Percentiles rank a stretch among this genome's conserved stretches.
Conservation (phyloP, 2,888 invertebrate species). For the Tholera decimalis region DNA sequence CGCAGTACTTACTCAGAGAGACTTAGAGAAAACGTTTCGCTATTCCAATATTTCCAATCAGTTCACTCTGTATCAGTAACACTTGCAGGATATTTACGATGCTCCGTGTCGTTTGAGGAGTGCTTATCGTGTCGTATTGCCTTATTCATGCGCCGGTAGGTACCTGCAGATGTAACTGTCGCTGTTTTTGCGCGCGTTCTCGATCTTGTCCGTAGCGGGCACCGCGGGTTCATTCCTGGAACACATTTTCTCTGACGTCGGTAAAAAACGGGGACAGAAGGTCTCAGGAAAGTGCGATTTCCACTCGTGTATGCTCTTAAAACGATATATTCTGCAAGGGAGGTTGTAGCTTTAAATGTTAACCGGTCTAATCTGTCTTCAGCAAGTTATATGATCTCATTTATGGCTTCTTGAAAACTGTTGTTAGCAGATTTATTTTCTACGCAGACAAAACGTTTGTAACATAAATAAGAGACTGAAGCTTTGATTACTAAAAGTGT, state of each 20-base stretch:
- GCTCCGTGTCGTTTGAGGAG: constrained; percentile 4
- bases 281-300: constrained; percentile 4
- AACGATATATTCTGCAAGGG: neutral
- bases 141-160: constrained; percentile 44
- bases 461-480: no score
- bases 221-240: constrained; percentile 47
- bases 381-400: neutral
- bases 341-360: neutral
- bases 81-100: constrained; percentile 22
- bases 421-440: no score
- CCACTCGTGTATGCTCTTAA: neutral
- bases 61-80: constrained; percentile 10
- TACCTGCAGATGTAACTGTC: constrained; percentile 57
- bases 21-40: constrained; percentile 25
- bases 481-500: no score
- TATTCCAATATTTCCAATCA: constrained; percentile 39
- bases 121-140: constrained; percentile 28
- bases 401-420: no score
- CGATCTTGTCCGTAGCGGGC: constrained; percentile 29
- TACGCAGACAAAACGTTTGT: no score
- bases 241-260: constrained; percentile 45
- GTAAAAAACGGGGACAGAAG: constrained; percentile 22
- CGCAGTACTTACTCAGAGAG: constrained; percentile 7
- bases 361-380: neutral
- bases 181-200: constrained; percentile 51